Percentiles rank a stretch among this genome's conserved stretches.
These are phyloP conservation scores for Maniola hyperantus DNA, from an alignment of 2,888 invertebrate genomes.

Conservation along the genomic window DNA sequence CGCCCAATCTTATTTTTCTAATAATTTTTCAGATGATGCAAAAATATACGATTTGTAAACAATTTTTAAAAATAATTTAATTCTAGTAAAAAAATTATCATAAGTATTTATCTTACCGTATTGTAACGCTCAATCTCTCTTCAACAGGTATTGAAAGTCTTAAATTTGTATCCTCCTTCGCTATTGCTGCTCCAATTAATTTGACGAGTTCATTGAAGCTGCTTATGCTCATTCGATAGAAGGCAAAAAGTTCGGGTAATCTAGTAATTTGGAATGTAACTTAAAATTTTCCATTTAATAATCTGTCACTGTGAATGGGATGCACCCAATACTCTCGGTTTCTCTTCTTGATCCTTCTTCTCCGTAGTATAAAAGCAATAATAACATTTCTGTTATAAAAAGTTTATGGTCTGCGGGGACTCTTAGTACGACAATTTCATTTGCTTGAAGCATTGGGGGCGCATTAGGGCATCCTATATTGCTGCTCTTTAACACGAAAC, in stretches of 20 bases:
- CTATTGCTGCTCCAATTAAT: conserved; percentile 29
- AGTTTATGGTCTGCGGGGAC: too few relatives aligned
- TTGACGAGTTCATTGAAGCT: conserved; percentile 32
- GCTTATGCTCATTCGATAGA: conserved; percentile 31
- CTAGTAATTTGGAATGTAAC: conserved; percentile 28
- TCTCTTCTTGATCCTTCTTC: conserved; percentile 21
- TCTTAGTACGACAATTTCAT: too few relatives aligned
- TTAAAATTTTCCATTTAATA: conserved; percentile 33
- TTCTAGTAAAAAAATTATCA: conserved; percentile 14
- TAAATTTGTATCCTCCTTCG: conserved; percentile 30
- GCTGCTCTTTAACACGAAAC: too few relatives aligned
- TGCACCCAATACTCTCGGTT: conserved; percentile 22
- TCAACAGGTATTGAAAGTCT: conserved; percentile 33
- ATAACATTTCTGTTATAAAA: conserved; percentile 14
- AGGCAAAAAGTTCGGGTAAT: conserved; percentile 28
- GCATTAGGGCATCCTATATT: too few relatives aligned
- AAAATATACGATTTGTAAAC: conserved; percentile 2
- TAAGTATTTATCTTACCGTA: conserved; percentile 25
- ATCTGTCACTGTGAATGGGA: conserved; percentile 30
- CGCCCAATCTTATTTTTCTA: neutral
- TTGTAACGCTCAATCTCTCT: conserved; percentile 30
- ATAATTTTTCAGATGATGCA: neutral
- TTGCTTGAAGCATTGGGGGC: too few relatives aligned
- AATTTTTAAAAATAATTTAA: conserved; percentile 9
- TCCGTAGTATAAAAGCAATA: conserved; percentile 8